phyloP scores from a whole-genome alignment of 2,888 invertebrate genomes.

The Campopleginae sp. region DNA sequence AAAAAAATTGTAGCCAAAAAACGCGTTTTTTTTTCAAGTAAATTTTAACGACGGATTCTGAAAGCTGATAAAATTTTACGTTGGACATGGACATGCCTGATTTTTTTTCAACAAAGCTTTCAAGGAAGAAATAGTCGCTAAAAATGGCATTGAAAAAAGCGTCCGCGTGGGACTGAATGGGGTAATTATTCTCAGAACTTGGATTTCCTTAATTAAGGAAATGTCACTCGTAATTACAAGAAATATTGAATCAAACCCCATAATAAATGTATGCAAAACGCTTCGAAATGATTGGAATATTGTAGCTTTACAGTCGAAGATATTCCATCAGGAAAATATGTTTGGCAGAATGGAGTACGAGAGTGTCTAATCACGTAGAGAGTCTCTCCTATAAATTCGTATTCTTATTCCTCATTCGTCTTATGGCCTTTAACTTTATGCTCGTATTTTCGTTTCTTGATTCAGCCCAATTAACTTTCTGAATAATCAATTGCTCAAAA shows the following conservation, averaged over 20 bases:
- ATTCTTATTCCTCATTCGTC: not conserved
- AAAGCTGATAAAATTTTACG: no score
- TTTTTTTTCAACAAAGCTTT: no score
- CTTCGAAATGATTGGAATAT: not conserved
- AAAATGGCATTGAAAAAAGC: no score
- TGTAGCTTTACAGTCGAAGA: not conserved
- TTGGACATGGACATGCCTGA: no score
- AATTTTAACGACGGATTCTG: no score
- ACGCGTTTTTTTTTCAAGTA: no score
- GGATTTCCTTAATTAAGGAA: not conserved
- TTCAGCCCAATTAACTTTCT: conserved; percentile 1
- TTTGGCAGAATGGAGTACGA: not conserved
- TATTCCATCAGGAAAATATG: not conserved
- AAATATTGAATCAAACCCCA: not conserved
- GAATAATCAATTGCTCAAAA: conserved; percentile 16
- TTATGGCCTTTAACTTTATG: conserved; percentile 47
- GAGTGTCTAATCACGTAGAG: not conserved
- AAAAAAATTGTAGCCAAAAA: no score
- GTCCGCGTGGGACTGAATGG: no score
- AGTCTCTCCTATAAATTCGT: conserved; percentile 1
- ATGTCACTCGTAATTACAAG: not conserved
- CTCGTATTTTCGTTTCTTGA: conserved; percentile 22
- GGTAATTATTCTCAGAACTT: not conserved
- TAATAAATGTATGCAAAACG: not conserved
- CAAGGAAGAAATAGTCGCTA: no score